A percentile compares a stretch with the other conserved stretches of the same genome.
These are phyloP conservation scores for Smutsia gigantea DNA, from an alignment of 2,797 vertebrate species.

Conservation along the genomic window DNA sequence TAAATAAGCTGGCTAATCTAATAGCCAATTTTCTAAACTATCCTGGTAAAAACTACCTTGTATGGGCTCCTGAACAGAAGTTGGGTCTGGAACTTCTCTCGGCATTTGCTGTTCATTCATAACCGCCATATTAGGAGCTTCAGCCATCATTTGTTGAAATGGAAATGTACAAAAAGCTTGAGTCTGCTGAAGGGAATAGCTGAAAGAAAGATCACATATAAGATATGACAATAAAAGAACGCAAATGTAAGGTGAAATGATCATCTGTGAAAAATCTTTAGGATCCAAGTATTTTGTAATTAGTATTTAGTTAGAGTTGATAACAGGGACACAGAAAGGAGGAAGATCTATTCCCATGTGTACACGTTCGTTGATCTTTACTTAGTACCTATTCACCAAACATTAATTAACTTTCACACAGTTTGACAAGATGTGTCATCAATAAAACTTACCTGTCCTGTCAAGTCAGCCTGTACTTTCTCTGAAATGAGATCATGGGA, in stretches of 20 bases:
- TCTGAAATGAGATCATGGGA: slow-evolving; percentile 1
- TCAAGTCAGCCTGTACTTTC: background rate
- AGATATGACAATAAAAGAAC: background rate
- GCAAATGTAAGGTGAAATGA: background rate
- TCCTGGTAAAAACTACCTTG: slow-evolving; percentile 82
- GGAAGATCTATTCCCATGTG: background rate
- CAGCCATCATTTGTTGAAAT: slow-evolving; percentile 84
- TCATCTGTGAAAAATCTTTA: background rate
- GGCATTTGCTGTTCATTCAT: slow-evolving; percentile 75
- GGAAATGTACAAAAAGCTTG: slow-evolving; percentile 85
- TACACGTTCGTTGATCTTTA: background rate
- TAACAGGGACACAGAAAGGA: background rate
- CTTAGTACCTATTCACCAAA: background rate
- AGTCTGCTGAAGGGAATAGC: slow-evolving; percentile 86
- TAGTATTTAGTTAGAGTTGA: background rate
- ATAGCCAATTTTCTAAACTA: background rate
- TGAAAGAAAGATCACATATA: slow-evolving; percentile 67
- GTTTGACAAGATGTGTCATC: background rate
- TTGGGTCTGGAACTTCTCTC: slow-evolving; percentile 77
- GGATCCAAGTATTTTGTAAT: background rate
- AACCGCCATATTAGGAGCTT: slow-evolving; percentile 77
- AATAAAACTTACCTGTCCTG: background rate
- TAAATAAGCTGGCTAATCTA: background rate
- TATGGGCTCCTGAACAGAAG: slow-evolving; percentile 79
- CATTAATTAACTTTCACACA: background rate